These are phyloP conservation scores for Megalops cyprinoides DNA, from an alignment of 2,797 vertebrate genomes.

Conservation along the genomic window DNA sequence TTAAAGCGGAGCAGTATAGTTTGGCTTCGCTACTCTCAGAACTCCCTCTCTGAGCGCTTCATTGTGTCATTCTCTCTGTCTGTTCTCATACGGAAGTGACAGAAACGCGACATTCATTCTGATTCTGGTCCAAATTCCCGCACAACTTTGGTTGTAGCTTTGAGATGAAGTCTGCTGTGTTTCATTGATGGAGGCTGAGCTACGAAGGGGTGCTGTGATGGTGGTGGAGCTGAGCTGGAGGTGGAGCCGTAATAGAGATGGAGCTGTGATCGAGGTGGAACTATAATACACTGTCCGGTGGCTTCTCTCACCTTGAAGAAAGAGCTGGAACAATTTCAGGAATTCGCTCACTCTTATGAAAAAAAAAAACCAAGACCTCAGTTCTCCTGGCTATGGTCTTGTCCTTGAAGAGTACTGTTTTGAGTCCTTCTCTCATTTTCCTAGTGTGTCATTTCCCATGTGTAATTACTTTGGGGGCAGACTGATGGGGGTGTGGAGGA, in stretches of 20 bases:
- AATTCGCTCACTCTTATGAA: not conserved
- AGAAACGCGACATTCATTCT: not conserved
- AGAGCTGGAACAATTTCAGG: slow-evolving; percentile 2
- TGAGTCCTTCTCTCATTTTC: slow-evolving; percentile 23
- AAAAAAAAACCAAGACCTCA: too few species aligned
- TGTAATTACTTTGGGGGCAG: slow-evolving; percentile 25
- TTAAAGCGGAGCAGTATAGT: slow-evolving; percentile 20
- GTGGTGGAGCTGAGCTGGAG: not conserved
- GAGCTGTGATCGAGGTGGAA: not conserved
- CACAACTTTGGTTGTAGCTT: too few species aligned
- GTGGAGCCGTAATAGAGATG: too few species aligned
- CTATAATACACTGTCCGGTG: too few species aligned
- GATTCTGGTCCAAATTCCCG: too few species aligned
- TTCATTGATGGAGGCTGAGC: too few species aligned
- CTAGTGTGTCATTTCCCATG: slow-evolving; percentile 29
- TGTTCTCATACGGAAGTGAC: not conserved
- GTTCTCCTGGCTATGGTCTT: slow-evolving; percentile 22
- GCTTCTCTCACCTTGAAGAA: not conserved
- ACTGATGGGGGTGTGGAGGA: slow-evolving; percentile 14
- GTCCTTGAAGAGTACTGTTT: slow-evolving; percentile 27
- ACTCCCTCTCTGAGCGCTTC: not conserved
- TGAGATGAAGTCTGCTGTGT: too few species aligned
- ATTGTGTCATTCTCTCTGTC: not conserved
- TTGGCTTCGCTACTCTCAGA: not conserved
- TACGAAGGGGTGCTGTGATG: not conserved